Evolutionary conservation across 2,888 invertebrate species (phyloP), one percentile per base, ranked within the genome.

Genomic region (Drosophila rubida): DNA sequence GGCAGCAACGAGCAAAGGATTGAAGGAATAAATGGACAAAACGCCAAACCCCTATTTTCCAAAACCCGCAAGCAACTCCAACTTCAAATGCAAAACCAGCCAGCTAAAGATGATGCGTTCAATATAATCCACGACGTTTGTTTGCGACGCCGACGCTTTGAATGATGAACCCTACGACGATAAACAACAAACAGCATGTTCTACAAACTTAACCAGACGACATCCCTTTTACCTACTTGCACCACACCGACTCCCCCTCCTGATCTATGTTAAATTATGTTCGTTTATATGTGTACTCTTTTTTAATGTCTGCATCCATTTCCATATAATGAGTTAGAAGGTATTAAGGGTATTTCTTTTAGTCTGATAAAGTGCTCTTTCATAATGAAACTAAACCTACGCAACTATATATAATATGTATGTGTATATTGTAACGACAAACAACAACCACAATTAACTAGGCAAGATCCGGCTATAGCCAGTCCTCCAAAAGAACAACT

Each of bases 311-410:
- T 80, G 14, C n/a, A 44, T 77, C 78, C 78, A 81, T 64, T 73
- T 51, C 39, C 50, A 51, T n/a, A 27, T 42, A 22, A 27, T 39
- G 14, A 39, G 23, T 51, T 51, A 41, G 70, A 79, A 66, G 80
- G 85, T 81, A 85, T 70, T 79, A 69, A 69, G 74, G 82, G 82
- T 80, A 81, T 79, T 51, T 41, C 51, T 66, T 73, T 79, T 80
- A 78, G 68, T 81, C 73, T 67, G 45, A 65, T 51, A 57, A 62
- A 63, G 68, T 66, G 73, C 70, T 82, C 65, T 82, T 79, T 79
- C 82, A 66, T 70, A 76, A 57, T 54, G 61, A 75, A 69, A 59
- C 25, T 39, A 44, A 59, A 58, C 25, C 22, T 39, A 69, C 27
- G 16, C 45, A 51, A 14, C 55, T 48, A 57, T 30, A 49, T 19